Conservation (phyloP, 2,113 vertebrate species). For the Pomatostomus ruficeps region DNA sequence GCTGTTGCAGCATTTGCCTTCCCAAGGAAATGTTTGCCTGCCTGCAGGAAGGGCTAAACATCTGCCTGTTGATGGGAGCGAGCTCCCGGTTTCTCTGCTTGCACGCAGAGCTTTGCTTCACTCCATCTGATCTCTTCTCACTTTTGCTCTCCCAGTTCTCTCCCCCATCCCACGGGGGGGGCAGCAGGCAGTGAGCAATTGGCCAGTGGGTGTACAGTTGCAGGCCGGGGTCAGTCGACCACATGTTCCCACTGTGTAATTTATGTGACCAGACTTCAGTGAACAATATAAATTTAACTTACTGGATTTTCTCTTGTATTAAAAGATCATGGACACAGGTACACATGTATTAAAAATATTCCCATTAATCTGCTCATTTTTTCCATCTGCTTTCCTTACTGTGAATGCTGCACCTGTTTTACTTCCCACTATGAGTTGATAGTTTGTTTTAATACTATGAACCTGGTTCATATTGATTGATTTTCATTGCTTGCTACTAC, state of each 20-base stretch:
- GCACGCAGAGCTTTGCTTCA: background rate
- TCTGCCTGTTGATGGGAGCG: background rate
- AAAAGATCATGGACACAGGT: background rate
- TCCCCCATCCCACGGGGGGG: background rate
- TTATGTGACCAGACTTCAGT: background rate
- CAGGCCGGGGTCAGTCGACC: background rate
- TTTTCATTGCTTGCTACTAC: conserved; percentile 11
- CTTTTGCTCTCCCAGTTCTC: background rate
- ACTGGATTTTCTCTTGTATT: background rate
- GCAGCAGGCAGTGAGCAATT: background rate
- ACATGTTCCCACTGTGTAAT: background rate
- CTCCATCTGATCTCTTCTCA: background rate
- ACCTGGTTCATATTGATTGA: background rate
- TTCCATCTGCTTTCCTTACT: background rate
- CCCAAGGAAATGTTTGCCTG: background rate
- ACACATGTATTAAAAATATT: background rate
- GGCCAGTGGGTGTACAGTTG: background rate
- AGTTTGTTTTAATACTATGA: conserved; percentile 11
- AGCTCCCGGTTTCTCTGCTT: background rate
- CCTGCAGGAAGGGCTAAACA: background rate
- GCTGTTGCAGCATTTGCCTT: background rate
- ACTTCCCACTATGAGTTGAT: background rate
- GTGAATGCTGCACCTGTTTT: background rate
- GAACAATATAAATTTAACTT: background rate
- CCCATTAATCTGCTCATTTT: background rate